A percentile compares a stretch with the other conserved stretches of the same genome.
Conservation (phyloP, 2,113 vertebrate species). For the Python bivittatus region DNA sequence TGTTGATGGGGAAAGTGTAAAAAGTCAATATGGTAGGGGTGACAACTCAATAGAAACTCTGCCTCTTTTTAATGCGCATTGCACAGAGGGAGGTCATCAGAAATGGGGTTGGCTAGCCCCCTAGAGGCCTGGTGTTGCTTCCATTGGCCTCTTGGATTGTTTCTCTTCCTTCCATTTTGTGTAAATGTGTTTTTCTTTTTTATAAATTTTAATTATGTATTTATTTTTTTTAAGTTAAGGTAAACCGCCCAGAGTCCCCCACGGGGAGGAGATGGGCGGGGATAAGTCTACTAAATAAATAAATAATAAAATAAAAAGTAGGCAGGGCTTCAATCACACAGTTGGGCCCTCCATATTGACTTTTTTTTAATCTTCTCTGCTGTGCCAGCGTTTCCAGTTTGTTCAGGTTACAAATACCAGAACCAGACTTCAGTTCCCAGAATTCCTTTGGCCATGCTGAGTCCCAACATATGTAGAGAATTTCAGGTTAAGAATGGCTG, state of each 20-base stretch:
- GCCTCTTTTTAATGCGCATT: background rate
- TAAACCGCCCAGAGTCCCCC: too few relatives aligned
- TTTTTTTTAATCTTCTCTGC: background rate
- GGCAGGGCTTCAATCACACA: background rate
- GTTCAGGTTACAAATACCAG: background rate
- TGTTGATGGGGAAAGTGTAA: background rate
- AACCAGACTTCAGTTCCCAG: background rate
- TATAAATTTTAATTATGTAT: too few relatives aligned
- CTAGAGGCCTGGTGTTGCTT: too few relatives aligned
- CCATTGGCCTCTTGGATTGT: too few relatives aligned
- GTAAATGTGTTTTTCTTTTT: too few relatives aligned
- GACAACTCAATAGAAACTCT: background rate
- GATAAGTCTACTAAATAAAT: too few relatives aligned
- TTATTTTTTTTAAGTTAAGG: too few relatives aligned
- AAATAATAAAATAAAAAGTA: too few relatives aligned
- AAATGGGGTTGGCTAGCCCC: too few relatives aligned
- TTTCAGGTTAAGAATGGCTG: background rate
- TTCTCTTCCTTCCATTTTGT: too few relatives aligned
- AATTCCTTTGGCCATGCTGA: background rate
- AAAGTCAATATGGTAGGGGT: background rate
- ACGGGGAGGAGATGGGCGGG: too few relatives aligned
- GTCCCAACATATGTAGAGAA: background rate
- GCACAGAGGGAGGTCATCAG: too few relatives aligned
- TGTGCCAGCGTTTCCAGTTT: background rate
- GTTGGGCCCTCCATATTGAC: background rate